Evolutionary conservation across 2,113 vertebrate genomes (phyloP).

Genomic region (Tetrao urogallus): DNA sequence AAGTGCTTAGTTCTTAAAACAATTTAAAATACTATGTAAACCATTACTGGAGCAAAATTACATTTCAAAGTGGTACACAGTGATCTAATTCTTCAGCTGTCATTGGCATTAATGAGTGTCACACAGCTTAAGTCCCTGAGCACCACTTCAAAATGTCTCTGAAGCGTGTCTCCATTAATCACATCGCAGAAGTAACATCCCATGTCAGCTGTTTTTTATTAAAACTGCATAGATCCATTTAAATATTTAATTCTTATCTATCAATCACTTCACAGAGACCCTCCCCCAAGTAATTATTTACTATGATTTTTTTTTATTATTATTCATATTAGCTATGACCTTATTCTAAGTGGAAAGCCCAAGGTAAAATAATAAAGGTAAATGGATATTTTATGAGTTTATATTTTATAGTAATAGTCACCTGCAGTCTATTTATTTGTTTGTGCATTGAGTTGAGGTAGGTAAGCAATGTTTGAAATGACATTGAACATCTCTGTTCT

Average conservation of each 20-base stretch:
- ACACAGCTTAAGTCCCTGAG: neutral
- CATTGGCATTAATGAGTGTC: neutral
- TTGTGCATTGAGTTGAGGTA: neutral
- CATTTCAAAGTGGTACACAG: neutral
- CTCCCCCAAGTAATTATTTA: constrained; percentile 17
- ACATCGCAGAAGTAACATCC: neutral
- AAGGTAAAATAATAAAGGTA: neutral
- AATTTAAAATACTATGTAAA: neutral
- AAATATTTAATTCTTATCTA: neutral
- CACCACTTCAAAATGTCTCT: neutral
- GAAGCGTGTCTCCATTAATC: neutral
- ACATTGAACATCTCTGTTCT: neutral
- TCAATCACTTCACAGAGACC: neutral
- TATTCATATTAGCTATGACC: neutral
- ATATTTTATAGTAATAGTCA: neutral
- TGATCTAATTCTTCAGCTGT: neutral
- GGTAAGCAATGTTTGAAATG: neutral
- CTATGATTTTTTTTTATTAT: neutral
- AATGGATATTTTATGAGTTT: neutral
- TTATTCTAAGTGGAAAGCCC: neutral
- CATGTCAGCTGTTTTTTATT: neutral
- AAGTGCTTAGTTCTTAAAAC: neutral
- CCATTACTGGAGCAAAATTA: neutral
- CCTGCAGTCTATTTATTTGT: neutral
- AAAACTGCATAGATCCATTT: neutral